These are phyloP conservation scores for Emydocephalus ijimae DNA, from an alignment of 2,113 vertebrate species.

Conservation along the genomic window DNA sequence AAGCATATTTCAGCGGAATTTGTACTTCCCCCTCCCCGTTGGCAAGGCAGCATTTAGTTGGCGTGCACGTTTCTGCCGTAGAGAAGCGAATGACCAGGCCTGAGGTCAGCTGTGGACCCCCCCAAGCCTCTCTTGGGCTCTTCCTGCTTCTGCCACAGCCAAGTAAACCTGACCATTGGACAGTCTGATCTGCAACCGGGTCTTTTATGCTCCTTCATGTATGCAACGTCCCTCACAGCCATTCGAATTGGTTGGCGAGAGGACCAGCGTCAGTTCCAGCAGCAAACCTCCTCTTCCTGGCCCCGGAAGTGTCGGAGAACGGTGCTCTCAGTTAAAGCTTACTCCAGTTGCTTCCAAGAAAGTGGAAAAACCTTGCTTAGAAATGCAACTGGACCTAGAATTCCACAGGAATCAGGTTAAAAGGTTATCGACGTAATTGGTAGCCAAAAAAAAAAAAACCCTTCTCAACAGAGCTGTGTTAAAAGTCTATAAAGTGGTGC, in stretches of 20 bases:
- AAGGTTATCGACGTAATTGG: neutral
- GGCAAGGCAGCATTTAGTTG: slow-evolving; percentile 51
- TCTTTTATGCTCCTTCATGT: accelerated
- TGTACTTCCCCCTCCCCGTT: slow-evolving; percentile 34
- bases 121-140: neutral
- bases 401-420: neutral
- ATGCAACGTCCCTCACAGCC: neutral
- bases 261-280: neutral
- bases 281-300: neutral
- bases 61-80: slow-evolving; percentile 59
- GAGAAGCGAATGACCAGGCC: slow-evolving; percentile 54
- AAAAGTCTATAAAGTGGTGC: too few species aligned
- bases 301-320: neutral
- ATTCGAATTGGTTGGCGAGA: too few species aligned
- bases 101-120: neutral
- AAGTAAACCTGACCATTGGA: slow-evolving; percentile 5
- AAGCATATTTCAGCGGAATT: slow-evolving; percentile 64
- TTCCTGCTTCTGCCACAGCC: neutral
- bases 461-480: too few species aligned
- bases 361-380: slow-evolving; percentile 24
- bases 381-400: neutral
- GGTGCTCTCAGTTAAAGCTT: neutral
- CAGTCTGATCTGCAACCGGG: neutral
- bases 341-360: slow-evolving; percentile 11
- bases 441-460: neutral